phyloP scores from a whole-genome alignment of 1,140 invertebrate species.

The Nephila pilipes region DNA sequence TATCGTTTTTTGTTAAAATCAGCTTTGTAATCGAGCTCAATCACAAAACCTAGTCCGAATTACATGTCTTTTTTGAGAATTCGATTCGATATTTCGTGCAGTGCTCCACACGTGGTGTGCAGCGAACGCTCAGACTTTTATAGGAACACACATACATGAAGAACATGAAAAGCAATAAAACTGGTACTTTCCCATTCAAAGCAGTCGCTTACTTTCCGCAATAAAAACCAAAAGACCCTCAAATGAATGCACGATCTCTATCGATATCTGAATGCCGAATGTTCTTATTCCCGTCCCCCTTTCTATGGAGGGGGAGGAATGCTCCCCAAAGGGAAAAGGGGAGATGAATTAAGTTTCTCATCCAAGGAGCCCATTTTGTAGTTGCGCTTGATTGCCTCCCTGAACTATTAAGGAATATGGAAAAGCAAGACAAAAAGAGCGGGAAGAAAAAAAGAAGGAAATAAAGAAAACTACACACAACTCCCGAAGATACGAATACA shows the following conservation, averaged over 20 bases:
- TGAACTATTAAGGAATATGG: constrained; percentile 47
- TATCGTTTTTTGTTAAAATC: too few species aligned
- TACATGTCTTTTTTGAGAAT: too few species aligned
- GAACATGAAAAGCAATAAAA: neutral
- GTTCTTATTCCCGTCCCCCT: neutral
- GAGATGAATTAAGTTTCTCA: constrained; percentile 48
- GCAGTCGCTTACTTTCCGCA: neutral
- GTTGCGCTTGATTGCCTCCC: constrained; percentile 31
- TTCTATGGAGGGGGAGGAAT: neutral
- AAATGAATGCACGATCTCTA: constrained; percentile 7
- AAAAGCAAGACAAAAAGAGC: constrained; percentile 11
- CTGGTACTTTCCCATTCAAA: neutral
- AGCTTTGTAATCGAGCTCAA: too few species aligned
- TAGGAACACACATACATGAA: too few species aligned
- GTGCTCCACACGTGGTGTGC: too few species aligned
- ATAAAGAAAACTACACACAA: neutral
- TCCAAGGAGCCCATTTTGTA: constrained; percentile 36
- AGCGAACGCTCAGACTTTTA: too few species aligned
- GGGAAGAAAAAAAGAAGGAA: neutral
- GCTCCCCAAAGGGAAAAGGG: neutral
- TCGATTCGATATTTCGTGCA: too few species aligned
- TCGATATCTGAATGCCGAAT: constrained; percentile 26
- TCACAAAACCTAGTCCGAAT: too few species aligned
- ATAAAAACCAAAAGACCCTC: constrained; percentile 16
- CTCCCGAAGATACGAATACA: neutral